Evolutionary conservation across 2,797 vertebrate species (phyloP).

Genomic region (Masticophis lateralis): DNA sequence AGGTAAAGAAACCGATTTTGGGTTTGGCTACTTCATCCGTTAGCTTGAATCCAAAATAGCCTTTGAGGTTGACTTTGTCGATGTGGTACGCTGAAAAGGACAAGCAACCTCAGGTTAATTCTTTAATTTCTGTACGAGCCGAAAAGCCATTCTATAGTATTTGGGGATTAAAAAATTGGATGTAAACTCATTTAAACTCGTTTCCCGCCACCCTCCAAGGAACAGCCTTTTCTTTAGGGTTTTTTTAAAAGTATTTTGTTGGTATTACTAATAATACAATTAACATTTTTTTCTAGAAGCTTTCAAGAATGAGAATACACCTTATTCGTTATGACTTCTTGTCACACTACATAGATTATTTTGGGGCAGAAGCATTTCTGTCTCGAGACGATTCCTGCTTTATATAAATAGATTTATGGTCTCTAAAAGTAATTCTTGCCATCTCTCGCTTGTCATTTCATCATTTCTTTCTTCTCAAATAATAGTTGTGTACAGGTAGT

Average conservation of each 20-base stretch:
- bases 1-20: slow-evolving; percentile 86
- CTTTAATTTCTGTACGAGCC: not conserved
- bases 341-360: not conserved
- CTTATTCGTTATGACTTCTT: not conserved
- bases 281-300: not conserved
- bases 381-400: not conserved
- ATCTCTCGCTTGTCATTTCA: not conserved
- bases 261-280: not conserved
- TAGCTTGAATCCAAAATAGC: slow-evolving; percentile 89
- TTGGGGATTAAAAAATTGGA: not conserved
- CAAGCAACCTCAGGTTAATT: not conserved
- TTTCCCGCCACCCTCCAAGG: rapidly evolving
- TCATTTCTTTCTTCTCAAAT: not conserved
- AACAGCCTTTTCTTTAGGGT: not conserved
- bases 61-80: slow-evolving; percentile 86
- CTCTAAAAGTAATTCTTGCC: not conserved
- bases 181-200: not conserved
- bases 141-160: not conserved
- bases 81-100: slow-evolving; percentile 75
- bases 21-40: slow-evolving; percentile 85
- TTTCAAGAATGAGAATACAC: not conserved
- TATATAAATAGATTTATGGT: not conserved
- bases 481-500: not conserved
- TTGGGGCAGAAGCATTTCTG: not conserved
- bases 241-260: not conserved